Evolutionary conservation across 2,888 invertebrate species (phyloP).

Genomic region (Octonoba sinensis): DNA sequence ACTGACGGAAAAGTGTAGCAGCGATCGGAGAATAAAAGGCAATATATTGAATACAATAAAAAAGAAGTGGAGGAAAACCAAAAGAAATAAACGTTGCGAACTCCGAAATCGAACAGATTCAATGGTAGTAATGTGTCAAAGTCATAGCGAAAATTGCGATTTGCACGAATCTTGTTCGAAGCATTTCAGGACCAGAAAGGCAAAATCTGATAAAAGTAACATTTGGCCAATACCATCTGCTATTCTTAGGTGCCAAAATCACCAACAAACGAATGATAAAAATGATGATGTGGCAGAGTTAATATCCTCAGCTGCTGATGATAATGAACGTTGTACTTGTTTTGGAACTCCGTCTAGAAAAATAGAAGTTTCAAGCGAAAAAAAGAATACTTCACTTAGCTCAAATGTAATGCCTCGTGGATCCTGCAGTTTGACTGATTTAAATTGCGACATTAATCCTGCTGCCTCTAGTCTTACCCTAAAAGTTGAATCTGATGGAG

Average conservation of each 20-base stretch:
- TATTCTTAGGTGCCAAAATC: constrained; percentile 47
- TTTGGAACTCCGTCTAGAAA: constrained; percentile 24
- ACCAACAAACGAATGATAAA: constrained; percentile 33
- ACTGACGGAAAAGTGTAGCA: constrained; percentile 9
- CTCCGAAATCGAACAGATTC: constrained; percentile 33
- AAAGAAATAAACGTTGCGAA: constrained; percentile 43
- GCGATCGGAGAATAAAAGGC: constrained; percentile 34
- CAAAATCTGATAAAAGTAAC: constrained; percentile 36
- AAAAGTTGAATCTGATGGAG: constrained; percentile 38
- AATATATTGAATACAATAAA: constrained; percentile 49
- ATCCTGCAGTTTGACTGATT: constrained; percentile 41
- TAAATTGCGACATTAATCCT: constrained; percentile 24
- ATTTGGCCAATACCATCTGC: constrained; percentile 51
- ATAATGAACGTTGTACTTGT: constrained; percentile 32
- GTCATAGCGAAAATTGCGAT: constrained; percentile 45
- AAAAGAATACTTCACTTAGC: constrained; percentile 5
- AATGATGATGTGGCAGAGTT: constrained; percentile 57
- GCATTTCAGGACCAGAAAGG: constrained; percentile 37
- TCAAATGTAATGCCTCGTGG: constrained; percentile 33
- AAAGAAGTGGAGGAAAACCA: constrained; percentile 48
- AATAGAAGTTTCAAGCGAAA: constrained; percentile 1
- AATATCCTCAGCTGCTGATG: constrained; percentile 23
- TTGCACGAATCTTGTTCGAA: constrained; percentile 32
- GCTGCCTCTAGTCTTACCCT: constrained; percentile 38
- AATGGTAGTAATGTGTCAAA: constrained; percentile 38